Percentiles rank a stretch among this genome's conserved stretches.
phyloP scores from a whole-genome alignment of 2,797 vertebrate genomes.

The Urocyon cinereoargenteus region DNA sequence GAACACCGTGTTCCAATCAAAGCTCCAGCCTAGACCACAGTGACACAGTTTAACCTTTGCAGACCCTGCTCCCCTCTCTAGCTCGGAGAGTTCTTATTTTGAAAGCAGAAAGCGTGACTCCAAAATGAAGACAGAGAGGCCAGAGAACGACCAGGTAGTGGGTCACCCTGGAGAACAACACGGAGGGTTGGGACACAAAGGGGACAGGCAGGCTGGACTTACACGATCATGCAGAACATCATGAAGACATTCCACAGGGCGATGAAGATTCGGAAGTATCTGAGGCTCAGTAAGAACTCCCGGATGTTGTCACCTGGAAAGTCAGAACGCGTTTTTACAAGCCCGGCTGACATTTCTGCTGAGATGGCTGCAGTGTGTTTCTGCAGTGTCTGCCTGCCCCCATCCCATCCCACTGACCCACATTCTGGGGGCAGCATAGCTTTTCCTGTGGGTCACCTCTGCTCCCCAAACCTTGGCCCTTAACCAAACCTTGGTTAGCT shows the following conservation, averaged over 20 bases:
- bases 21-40: not conserved
- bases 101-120: not conserved
- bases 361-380: no score
- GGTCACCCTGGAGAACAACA: not conserved
- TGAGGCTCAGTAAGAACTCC: slow-evolving; percentile 97
- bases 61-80: not conserved
- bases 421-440: not conserved
- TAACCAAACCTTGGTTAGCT: no score
- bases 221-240: slow-evolving; percentile 99
- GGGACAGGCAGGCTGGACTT: slow-evolving; percentile 85
- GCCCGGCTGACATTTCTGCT: not conserved
- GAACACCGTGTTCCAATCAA: not conserved
- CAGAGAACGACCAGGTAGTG: not conserved
- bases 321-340: not conserved
- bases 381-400: not conserved
- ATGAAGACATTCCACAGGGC: slow-evolving; percentile 99
- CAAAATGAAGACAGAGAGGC: not conserved
- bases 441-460: not conserved
- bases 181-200: not conserved
- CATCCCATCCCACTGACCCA: no score
- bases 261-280: slow-evolving; percentile 98
- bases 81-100: not conserved
- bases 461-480: not conserved
- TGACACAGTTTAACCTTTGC: not conserved
- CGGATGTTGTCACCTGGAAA: slow-evolving; percentile 96